Percentiles rank a stretch among this genome's conserved stretches.
phyloP scores from a whole-genome alignment of 2,888 invertebrate species.

The Scrobipalpa atriplicella region DNA sequence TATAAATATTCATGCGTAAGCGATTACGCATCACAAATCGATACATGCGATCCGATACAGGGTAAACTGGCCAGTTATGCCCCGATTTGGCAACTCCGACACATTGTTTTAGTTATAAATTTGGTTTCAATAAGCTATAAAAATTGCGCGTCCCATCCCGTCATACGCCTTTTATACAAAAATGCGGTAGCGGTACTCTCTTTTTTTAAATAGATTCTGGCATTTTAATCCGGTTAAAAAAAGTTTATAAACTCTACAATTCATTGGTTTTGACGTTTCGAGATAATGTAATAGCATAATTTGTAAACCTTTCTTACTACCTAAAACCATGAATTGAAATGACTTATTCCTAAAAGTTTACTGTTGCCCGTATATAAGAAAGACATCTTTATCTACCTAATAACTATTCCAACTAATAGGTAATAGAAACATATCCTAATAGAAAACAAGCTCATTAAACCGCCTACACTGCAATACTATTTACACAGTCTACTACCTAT shows the following conservation, averaged over 20 bases:
- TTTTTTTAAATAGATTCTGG: no score
- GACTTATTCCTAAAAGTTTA: no score
- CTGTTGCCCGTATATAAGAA: no score
- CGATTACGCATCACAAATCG: constrained; percentile 54
- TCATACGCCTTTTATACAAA: not conserved
- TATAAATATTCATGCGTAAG: constrained; percentile 74
- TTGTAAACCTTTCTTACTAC: no score
- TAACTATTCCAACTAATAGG: not conserved
- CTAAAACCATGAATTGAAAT: no score
- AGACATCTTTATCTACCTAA: no score
- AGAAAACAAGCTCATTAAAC: constrained; percentile 5
- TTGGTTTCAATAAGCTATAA: not conserved
- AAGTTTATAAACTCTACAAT: not conserved
- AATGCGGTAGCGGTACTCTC: no score
- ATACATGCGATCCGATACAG: constrained; percentile 31
- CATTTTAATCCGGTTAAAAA: no score
- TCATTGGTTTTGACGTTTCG: not conserved
- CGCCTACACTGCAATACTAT: not conserved
- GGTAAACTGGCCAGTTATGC: not conserved
- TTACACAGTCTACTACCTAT: constrained; percentile 31
- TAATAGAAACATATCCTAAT: not conserved
- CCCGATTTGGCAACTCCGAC: not conserved
- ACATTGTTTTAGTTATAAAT: constrained; percentile 13
- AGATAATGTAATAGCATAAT: no score
- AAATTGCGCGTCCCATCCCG: not conserved